Evolutionary conservation across 2,797 vertebrate species (phyloP).

Genomic region (Mormyrus hasselquistii): DNA sequence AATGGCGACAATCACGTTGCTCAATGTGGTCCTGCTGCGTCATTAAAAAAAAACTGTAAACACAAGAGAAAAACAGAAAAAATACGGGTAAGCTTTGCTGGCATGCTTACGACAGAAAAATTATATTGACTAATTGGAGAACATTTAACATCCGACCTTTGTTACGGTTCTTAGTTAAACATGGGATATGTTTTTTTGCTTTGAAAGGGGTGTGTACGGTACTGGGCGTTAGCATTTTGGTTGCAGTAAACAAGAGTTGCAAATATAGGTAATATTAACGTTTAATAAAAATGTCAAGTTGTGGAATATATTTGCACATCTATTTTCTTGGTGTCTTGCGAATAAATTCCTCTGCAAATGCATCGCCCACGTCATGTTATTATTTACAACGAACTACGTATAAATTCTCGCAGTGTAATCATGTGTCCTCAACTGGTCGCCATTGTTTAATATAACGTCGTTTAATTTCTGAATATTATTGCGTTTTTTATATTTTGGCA

Average conservation of each 20-base stretch:
- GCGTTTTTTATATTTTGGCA: neutral
- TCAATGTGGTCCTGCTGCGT: constrained; percentile 81
- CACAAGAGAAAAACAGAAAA: constrained; percentile 52
- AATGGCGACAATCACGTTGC: constrained; percentile 95
- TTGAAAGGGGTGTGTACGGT: constrained; percentile 62
- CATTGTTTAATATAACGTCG: neutral
- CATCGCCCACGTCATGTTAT: neutral
- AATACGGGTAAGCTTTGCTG: constrained; percentile 48
- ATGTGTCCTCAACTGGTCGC: neutral
- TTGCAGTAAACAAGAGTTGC: constrained; percentile 44
- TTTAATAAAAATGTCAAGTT: neutral
- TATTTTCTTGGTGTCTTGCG: neutral
- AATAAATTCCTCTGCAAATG: constrained; percentile 3
- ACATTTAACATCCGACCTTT: constrained; percentile 29
- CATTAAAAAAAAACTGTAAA: constrained; percentile 78
- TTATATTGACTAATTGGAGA: neutral
- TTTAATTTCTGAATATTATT: neutral
- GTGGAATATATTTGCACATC: neutral
- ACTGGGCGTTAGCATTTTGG: constrained; percentile 68
- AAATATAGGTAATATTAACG: constrained; percentile 11
- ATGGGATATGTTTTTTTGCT: constrained; percentile 60
- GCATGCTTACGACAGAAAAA: constrained; percentile 24
- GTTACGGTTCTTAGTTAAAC: constrained; percentile 36
- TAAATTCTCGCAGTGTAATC: neutral
- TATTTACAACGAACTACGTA: neutral